phyloP scores from a whole-genome alignment of 1,140 invertebrate species.

The Nasonia vitripennis region DNA sequence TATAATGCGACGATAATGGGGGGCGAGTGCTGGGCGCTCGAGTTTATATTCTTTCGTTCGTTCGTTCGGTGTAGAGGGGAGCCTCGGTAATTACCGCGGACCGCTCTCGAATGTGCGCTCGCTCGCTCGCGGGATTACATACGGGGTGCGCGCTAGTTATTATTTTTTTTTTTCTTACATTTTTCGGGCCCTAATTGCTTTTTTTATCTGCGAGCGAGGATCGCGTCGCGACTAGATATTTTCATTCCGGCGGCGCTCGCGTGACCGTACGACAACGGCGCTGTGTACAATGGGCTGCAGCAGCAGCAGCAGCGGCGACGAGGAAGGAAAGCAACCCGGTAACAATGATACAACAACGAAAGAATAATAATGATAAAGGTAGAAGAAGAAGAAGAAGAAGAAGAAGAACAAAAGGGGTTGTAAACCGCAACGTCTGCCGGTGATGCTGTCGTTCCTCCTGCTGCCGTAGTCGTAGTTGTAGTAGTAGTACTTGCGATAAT shows the following conservation, averaged over 20 bases:
- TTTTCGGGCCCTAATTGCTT: not conserved
- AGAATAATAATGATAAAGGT: not conserved
- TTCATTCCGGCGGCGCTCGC: not conserved
- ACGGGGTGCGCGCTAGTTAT: no score
- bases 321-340: not conserved
- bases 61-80: not conserved
- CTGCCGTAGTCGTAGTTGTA: no score
- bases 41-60: constrained; percentile 4
- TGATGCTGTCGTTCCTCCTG: no score
- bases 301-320: no score
- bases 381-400: no score
- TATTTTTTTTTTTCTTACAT: not conserved
- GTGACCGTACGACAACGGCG: not conserved
- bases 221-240: constrained; percentile 3
- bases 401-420: not conserved
- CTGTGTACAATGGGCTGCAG: no score
- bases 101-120: not conserved
- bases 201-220: not conserved
- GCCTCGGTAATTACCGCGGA: not conserved
- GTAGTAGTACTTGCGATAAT: not conserved
- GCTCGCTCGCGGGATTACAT: no score
- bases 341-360: not conserved
- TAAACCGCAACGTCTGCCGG: not conserved
- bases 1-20: constrained; percentile 24
- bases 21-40: not conserved